These are phyloP conservation scores for Chelmon rostratus DNA, from an alignment of 2,797 vertebrate species.

Conservation along the genomic window DNA sequence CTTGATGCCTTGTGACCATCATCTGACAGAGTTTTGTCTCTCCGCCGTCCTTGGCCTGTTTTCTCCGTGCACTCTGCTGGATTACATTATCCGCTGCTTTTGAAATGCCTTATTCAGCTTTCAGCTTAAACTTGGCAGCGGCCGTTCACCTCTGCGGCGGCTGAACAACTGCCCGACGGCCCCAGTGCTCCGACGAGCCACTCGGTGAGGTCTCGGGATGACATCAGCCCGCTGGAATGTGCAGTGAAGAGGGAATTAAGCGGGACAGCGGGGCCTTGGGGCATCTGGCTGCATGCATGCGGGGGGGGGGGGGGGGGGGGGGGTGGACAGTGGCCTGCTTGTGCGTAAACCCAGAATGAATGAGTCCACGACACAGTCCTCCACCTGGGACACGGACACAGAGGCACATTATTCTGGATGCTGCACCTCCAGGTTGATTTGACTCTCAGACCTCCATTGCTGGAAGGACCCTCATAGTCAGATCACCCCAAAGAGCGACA, in stretches of 20 bases:
- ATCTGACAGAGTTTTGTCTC: conserved; percentile 17
- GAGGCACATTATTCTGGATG: conserved; percentile 25
- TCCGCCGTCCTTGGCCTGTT: conserved; percentile 53
- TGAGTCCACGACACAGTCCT: conserved; percentile 36
- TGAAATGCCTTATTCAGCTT: conserved; percentile 75
- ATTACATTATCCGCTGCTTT: conserved; percentile 68
- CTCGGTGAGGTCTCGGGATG: conserved; percentile 76
- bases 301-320: not conserved
- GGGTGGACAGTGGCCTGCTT: conserved; percentile 35
- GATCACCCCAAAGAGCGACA: not conserved
- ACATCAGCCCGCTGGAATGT: conserved; percentile 85
- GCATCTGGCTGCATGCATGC: conserved; percentile 46
- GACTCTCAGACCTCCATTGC: not conserved
- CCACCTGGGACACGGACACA: conserved; percentile 34
- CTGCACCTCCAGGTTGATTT: not conserved
- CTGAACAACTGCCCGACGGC: conserved; percentile 68
- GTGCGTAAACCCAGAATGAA: conserved; percentile 54
- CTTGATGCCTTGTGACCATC: conserved; percentile 2
- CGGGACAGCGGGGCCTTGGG: conserved; percentile 60
- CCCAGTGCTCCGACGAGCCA: conserved; percentile 43
- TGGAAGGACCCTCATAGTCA: not conserved
- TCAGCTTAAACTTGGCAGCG: conserved; percentile 71
- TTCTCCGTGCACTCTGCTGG: conserved; percentile 53
- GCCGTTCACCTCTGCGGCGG: conserved; percentile 67
- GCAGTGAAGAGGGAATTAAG: conserved; percentile 79